phyloP scores from a whole-genome alignment of 1,140 invertebrate species.

The Drosophila orosa region DNA sequence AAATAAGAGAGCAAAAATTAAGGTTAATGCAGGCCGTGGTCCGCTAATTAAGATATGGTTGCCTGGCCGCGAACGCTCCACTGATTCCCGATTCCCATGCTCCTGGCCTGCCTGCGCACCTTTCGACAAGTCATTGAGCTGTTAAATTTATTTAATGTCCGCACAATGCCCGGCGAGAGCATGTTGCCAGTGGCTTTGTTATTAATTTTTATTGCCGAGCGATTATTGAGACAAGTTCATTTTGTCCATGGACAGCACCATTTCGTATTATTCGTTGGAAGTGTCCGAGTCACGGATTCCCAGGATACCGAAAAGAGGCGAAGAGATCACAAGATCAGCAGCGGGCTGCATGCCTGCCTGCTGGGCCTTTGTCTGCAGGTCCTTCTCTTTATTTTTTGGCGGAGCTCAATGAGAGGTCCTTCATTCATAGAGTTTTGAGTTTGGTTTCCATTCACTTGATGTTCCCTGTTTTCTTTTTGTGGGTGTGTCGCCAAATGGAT shows the following conservation, averaged over 20 bases:
- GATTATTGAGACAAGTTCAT: conserved; percentile 69
- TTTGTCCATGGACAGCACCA: conserved; percentile 27
- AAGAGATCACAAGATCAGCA: conserved; percentile 21
- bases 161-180: conserved; percentile 47
- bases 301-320: conserved; percentile 48
- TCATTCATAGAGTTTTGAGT: conserved; percentile 56
- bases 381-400: conserved; percentile 11
- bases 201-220: conserved; percentile 76
- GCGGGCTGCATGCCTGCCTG: conserved; percentile 43
- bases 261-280: conserved; percentile 34
- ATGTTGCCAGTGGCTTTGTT: conserved; percentile 75
- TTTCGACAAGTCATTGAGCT: conserved; percentile 81
- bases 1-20: conserved; percentile 48
- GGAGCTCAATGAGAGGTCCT: conserved; percentile 54
- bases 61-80: conserved; percentile 58
- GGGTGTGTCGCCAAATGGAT: conserved; percentile 75
- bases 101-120: conserved; percentile 32
- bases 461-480: conserved; percentile 43
- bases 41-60: conserved; percentile 74
- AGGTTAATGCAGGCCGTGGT: conserved; percentile 64
- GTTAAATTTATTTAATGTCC: conserved; percentile 80
- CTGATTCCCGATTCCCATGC: conserved; percentile 20
- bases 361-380: conserved; percentile 67
- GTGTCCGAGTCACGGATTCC: conserved; percentile 54
- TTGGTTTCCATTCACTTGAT: conserved; percentile 35